Evolutionary conservation across 2,797 vertebrate genomes (phyloP).

Genomic region (Erethizon dorsatum): DNA sequence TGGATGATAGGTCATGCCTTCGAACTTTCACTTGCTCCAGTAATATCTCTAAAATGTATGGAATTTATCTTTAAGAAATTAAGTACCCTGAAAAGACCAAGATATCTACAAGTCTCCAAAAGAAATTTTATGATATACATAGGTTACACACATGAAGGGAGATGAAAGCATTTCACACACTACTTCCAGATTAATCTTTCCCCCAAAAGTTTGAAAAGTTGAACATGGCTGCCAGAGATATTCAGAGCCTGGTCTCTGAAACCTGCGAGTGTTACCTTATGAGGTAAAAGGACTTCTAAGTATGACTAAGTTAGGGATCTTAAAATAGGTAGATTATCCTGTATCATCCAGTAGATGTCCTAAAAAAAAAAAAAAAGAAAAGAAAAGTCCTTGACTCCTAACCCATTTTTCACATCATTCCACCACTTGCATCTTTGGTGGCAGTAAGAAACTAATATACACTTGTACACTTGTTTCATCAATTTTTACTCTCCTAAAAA

Average conservation of each 20-base stretch:
- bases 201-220: not conserved
- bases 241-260: not conserved
- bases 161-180: not conserved
- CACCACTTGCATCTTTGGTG: not conserved
- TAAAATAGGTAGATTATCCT: not conserved
- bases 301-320: not conserved
- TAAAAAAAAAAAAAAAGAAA: not conserved
- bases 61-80: not conserved
- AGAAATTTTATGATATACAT: not conserved
- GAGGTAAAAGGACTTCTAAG: not conserved
- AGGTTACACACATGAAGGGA: not conserved
- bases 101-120: not conserved
- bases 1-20: not conserved
- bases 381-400: not conserved
- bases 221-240: not conserved
- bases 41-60: not conserved
- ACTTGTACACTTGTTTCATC: not conserved
- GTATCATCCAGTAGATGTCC: not conserved
- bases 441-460: not conserved
- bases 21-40: not conserved
- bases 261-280: not conserved
- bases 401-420: not conserved
- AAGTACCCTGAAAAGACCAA: not conserved
- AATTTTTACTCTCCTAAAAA: not conserved
- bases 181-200: not conserved